A percentile compares a stretch with the other conserved stretches of the same genome.
phyloP scores from a whole-genome alignment of 2,113 vertebrate genomes.

The Corapipo altera region DNA sequence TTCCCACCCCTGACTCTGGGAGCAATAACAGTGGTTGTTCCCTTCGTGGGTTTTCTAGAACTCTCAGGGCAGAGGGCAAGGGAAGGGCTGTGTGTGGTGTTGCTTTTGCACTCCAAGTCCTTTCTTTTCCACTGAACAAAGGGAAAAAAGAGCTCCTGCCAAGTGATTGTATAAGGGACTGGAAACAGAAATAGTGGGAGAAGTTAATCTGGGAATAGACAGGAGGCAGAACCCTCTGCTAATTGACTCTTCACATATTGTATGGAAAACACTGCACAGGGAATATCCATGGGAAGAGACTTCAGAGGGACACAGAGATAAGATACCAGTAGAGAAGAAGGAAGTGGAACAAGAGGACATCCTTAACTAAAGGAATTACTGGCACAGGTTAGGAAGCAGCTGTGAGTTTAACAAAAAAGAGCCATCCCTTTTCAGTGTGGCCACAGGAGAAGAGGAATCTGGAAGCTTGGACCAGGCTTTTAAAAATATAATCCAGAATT shows the following conservation, averaged over 20 bases:
- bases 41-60: background rate
- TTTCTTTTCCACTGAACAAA: background rate
- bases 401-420: background rate
- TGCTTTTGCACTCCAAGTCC: background rate
- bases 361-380: background rate
- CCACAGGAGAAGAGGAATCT: background rate
- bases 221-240: background rate
- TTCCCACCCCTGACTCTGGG: background rate
- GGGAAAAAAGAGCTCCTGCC: background rate
- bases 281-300: background rate
- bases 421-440: background rate
- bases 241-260: background rate
- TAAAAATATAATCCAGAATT: background rate
- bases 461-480: background rate
- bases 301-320: background rate
- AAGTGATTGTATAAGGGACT: background rate
- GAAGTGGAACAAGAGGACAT: background rate
- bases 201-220: background rate
- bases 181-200: background rate
- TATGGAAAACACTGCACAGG: background rate
- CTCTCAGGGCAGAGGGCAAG: background rate
- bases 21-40: background rate
- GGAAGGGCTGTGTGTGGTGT: background rate
- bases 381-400: background rate
- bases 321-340: background rate